These are phyloP conservation scores for Trichonephila clavata DNA, from an alignment of 1,140 invertebrate genomes.

Conservation along the genomic window DNA sequence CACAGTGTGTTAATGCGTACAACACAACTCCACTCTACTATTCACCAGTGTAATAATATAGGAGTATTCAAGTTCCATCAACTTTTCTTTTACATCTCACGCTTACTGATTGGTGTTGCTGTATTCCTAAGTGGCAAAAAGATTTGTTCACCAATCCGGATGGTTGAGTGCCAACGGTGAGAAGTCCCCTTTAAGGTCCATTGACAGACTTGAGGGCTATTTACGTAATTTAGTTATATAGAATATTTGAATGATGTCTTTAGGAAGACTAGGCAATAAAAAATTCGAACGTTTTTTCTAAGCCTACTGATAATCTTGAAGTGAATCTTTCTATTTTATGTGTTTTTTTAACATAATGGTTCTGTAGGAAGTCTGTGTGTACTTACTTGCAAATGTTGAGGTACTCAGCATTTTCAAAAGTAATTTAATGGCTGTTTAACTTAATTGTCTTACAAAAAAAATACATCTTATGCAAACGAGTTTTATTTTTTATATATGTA, in stretches of 20 bases:
- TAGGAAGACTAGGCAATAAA: not conserved
- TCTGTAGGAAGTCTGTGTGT: no score
- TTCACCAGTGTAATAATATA: conserved; percentile 15
- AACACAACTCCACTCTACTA: not conserved
- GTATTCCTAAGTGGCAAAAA: not conserved
- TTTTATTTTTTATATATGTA: no score
- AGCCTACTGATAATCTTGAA: no score
- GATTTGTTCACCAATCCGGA: conserved; percentile 33
- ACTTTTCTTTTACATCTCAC: not conserved
- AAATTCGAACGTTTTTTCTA: not conserved
- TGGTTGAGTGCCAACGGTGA: not conserved
- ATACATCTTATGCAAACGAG: no score
- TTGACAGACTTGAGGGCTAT: not conserved
- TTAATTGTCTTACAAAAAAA: no score
- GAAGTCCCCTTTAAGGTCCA: not conserved
- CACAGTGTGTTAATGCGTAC: not conserved
- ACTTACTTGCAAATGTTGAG: no score
- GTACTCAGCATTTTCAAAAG: no score
- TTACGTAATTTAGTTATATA: not conserved
- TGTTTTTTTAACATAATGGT: no score
- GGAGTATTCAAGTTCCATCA: conserved; percentile 7
- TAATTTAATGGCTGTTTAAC: no score
- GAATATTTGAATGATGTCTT: not conserved
- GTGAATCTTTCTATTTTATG: no score
- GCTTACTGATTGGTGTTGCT: not conserved